Percentiles rank a stretch among this genome's conserved stretches.
phyloP scores from a whole-genome alignment of 1,140 invertebrate genomes.

The Listronotus oregonensis region DNA sequence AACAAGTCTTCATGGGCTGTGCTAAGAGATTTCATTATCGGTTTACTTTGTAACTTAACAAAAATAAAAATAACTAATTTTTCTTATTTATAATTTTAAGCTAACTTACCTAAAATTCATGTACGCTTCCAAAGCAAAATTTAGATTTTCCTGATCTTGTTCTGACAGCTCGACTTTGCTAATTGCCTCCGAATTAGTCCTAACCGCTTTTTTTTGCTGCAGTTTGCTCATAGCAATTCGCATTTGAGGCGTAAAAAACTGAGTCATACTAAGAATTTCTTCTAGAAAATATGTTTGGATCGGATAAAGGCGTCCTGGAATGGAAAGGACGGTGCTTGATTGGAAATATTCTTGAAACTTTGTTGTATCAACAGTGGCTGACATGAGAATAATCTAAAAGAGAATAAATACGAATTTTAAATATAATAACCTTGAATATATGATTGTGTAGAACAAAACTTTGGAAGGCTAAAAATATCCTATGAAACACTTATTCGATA shows the following conservation, averaged over 20 bases:
- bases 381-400: slow-evolving; percentile 82
- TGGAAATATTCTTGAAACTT: slow-evolving; percentile 80
- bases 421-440: not conserved
- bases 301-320: slow-evolving; percentile 79
- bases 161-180: slow-evolving; percentile 1
- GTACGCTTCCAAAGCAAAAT: slow-evolving; percentile 27
- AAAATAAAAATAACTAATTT: too few species aligned
- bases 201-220: slow-evolving; percentile 3
- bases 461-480: not conserved
- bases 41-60: too few species aligned
- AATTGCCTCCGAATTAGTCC: not conserved
- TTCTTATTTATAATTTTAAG: too few species aligned
- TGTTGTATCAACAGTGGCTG: slow-evolving; percentile 84
- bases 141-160: slow-evolving; percentile 23
- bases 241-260: slow-evolving; percentile 60
- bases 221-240: slow-evolving; percentile 61
- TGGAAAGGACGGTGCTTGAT: slow-evolving; percentile 74
- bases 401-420: not conserved
- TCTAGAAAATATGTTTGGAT: slow-evolving; percentile 83
- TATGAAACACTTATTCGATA: too few species aligned
- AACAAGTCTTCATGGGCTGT: too few species aligned
- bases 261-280: slow-evolving; percentile 75
- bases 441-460: not conserved
- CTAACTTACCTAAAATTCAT: slow-evolving; percentile 35
- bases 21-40: too few species aligned